These are phyloP conservation scores for Agonum fuliginosum DNA, from an alignment of 2,888 invertebrate genomes.

Conservation along the genomic window DNA sequence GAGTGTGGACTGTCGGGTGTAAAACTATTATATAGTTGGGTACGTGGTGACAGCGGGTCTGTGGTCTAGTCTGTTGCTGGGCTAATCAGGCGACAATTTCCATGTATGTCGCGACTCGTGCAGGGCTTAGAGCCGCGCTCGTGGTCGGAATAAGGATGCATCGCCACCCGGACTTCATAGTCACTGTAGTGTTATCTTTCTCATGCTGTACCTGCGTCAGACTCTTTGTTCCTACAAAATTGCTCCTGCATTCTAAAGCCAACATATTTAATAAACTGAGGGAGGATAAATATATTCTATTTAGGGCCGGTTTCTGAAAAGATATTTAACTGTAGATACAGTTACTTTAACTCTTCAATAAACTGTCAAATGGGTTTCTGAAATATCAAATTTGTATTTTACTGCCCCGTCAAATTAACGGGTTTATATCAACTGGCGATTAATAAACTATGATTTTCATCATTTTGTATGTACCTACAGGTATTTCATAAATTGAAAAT, in stretches of 20 bases:
- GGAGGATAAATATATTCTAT: too few relatives aligned
- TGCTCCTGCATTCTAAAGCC: background rate
- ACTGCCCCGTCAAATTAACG: too few relatives aligned
- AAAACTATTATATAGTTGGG: constrained; percentile 55
- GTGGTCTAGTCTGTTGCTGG: background rate
- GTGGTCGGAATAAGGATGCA: constrained; percentile 56
- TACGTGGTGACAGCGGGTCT: constrained; percentile 55
- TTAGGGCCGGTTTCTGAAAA: too few relatives aligned
- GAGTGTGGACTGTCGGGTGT: constrained; percentile 35
- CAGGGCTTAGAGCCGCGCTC: constrained; percentile 49
- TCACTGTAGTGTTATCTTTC: background rate
- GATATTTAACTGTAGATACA: too few relatives aligned
- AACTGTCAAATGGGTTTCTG: too few relatives aligned
- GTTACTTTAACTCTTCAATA: too few relatives aligned
- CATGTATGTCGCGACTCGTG: constrained; percentile 56
- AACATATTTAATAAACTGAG: background rate
- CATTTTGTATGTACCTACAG: too few relatives aligned
- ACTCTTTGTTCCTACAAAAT: background rate
- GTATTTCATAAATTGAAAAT: too few relatives aligned
- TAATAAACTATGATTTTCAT: too few relatives aligned
- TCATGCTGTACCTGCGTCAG: background rate
- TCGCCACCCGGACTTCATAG: constrained; percentile 9
- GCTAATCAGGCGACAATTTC: constrained; percentile 58
- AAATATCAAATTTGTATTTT: too few relatives aligned
- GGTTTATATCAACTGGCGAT: too few relatives aligned